Conservation (phyloP, 92 coral and sea anemone genomes). For the Bergia sp. region DNA sequence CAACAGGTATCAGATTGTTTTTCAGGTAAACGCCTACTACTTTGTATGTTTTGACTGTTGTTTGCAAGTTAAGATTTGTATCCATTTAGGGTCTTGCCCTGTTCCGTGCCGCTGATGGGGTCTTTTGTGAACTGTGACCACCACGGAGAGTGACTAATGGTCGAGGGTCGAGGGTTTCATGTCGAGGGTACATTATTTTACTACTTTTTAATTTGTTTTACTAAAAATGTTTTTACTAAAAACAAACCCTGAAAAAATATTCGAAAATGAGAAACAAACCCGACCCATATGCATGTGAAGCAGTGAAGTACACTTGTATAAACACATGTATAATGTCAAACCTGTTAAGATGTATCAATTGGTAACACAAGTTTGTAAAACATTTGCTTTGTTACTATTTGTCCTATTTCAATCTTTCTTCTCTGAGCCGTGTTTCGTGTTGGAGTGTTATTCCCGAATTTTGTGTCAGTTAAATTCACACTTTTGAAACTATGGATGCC, state of each 20-base stretch:
- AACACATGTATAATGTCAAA: background rate
- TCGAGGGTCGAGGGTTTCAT: too few species aligned
- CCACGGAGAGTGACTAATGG: too few species aligned
- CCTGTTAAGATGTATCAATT: background rate
- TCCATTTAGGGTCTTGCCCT: background rate
- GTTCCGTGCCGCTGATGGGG: background rate
- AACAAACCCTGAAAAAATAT: too few species aligned
- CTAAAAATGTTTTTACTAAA: too few species aligned
- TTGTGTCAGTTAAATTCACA: background rate
- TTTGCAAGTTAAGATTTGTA: too few species aligned
- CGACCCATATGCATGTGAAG: background rate
- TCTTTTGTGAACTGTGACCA: background rate
- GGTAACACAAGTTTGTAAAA: background rate
- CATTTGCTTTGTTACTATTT: background rate
- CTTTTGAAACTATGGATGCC: background rate
- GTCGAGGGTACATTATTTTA: too few species aligned
- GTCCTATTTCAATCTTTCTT: background rate
- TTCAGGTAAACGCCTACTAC: background rate
- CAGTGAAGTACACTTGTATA: background rate
- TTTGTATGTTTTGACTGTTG: too few species aligned
- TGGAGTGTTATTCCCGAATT: background rate
- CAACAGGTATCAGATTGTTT: background rate
- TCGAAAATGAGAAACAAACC: background rate
- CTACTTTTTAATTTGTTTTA: too few species aligned
- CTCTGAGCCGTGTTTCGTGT: background rate